These are phyloP conservation scores for mouse (Mus musculus) DNA, from an alignment of 2,113 vertebrate species.

Conservation along the genomic window GRCm39 chr6:18021501-18022000, in stretches of 20 bases:
- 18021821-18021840: slow-evolving; percentile 53
- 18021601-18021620: slow-evolving; percentile 75
- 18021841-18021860: slow-evolving; percentile 12
- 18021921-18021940: slow-evolving; percentile 56
- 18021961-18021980: slow-evolving; percentile 68
- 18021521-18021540: slow-evolving; percentile 80
- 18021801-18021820: not conserved
- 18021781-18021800: slow-evolving; percentile 59
- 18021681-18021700: slow-evolving; percentile 71
- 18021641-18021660: slow-evolving; percentile 78
- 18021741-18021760: slow-evolving; percentile 60
- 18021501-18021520: slow-evolving; percentile 83
- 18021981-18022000: slow-evolving; percentile 65
- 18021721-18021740: slow-evolving; percentile 65
- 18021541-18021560: slow-evolving; percentile 83
- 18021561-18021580: slow-evolving; percentile 77
- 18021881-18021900: slow-evolving; percentile 55
- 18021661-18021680: slow-evolving; percentile 61
- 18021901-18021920: slow-evolving; percentile 32
- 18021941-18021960: slow-evolving; percentile 29
- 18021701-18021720: slow-evolving; percentile 62
- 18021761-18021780: slow-evolving; percentile 54
- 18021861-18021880: slow-evolving; percentile 65
- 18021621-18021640: slow-evolving; percentile 78
- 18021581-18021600: slow-evolving; percentile 80